phyloP scores from a whole-genome alignment of 2,113 vertebrate genomes.

The Muscicapa adusta region DNA sequence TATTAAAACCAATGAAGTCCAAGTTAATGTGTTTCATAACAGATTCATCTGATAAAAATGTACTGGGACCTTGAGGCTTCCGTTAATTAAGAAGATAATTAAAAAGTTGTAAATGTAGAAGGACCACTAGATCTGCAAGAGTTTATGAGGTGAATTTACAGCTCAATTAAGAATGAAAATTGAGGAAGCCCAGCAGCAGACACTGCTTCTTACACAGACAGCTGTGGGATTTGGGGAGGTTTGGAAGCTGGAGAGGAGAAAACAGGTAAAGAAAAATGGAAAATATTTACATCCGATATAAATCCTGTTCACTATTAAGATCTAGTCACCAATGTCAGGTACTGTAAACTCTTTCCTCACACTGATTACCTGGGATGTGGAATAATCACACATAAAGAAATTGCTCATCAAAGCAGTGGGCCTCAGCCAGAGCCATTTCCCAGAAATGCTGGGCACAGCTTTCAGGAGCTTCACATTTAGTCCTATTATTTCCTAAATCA shows the following conservation, averaged over 20 bases:
- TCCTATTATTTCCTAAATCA: not conserved
- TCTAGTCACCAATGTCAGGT: not conserved
- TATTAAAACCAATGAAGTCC: not conserved
- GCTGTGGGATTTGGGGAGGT: not conserved
- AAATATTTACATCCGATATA: not conserved
- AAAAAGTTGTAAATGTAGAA: not conserved
- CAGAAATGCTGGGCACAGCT: not conserved
- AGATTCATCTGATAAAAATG: not conserved
- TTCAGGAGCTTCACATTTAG: not conserved
- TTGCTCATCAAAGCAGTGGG: not conserved
- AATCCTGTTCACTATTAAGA: not conserved
- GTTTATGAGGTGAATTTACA: not conserved
- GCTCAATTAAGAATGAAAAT: not conserved
- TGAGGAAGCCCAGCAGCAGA: not conserved
- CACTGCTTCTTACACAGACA: not conserved
- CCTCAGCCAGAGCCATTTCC: not conserved
- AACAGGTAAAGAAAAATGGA: not conserved
- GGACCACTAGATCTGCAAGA: not conserved
- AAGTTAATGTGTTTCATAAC: not conserved
- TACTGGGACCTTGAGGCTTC: not conserved
- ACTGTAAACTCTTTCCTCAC: not conserved
- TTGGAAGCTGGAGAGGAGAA: not conserved
- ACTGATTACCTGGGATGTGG: not conserved
- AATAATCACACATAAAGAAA: not conserved
- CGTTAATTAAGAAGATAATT: slow-evolving; percentile 6